These are phyloP conservation scores for Nomada fabriciana DNA, from an alignment of 2,888 invertebrate genomes.

Conservation along the genomic window DNA sequence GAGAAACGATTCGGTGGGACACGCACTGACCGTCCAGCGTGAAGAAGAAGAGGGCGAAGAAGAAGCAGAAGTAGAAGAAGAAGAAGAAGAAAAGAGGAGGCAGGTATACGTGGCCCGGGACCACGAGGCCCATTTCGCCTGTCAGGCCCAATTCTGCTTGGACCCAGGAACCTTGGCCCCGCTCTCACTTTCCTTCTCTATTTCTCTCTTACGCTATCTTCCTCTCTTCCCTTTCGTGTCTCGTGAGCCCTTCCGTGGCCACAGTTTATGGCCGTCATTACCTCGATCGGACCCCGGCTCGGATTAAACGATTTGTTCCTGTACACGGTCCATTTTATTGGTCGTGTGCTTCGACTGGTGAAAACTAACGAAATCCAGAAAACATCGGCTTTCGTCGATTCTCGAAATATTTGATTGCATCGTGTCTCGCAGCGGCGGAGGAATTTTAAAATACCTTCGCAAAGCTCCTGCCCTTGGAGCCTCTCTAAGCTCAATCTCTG, in stretches of 20 bases:
- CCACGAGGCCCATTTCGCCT: constrained; percentile 80
- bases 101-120: constrained; percentile 75
- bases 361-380: no score
- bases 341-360: constrained; percentile 23
- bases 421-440: no score
- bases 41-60: constrained; percentile 15
- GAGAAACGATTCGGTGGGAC: constrained; percentile 53
- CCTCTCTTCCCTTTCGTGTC: constrained; percentile 32
- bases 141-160: constrained; percentile 83
- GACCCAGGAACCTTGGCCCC: constrained; percentile 69
- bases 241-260: constrained; percentile 59
- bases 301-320: constrained; percentile 83
- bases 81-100: constrained; percentile 27
- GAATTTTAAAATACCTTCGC: no score
- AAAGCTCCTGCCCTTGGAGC: no score
- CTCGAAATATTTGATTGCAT: not conserved
- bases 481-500: no score
- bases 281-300: constrained; percentile 79
- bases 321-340: constrained; percentile 67
- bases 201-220: constrained; percentile 40
- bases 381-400: not conserved
- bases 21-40: constrained; percentile 12
- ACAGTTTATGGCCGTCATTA: constrained; percentile 84
- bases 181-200: constrained; percentile 21
- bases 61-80: not conserved